phyloP scores from a whole-genome alignment of 2,797 vertebrate genomes.

The Natrix natrix region DNA sequence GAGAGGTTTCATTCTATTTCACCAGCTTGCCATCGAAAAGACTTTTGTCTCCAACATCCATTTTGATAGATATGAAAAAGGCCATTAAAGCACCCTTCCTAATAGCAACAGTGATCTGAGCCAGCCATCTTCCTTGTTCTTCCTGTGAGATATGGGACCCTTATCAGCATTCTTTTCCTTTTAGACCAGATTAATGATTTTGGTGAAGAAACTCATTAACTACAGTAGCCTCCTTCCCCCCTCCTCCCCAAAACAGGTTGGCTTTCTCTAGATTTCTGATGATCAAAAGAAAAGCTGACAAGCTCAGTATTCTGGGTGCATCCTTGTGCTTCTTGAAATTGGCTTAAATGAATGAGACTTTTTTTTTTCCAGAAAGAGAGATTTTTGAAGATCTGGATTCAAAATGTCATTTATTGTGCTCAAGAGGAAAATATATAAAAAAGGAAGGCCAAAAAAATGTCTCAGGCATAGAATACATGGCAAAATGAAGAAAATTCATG shows the following conservation, averaged over 20 bases:
- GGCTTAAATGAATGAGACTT: slow-evolving; percentile 54
- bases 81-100: slow-evolving; percentile 79
- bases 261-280: slow-evolving; percentile 81
- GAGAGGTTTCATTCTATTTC: slow-evolving; percentile 60
- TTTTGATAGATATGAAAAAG: slow-evolving; percentile 73
- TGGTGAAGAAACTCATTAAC: slow-evolving; percentile 81
- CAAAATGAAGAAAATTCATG: not conserved
- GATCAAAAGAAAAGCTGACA: slow-evolving; percentile 68
- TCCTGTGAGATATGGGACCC: slow-evolving; percentile 78
- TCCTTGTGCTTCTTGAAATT: slow-evolving; percentile 72
- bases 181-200: slow-evolving; percentile 83
- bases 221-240: slow-evolving; percentile 71
- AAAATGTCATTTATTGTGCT: slow-evolving; percentile 8
- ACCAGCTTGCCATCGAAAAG: slow-evolving; percentile 61
- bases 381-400: slow-evolving; percentile 48
- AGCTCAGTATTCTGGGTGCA: slow-evolving; percentile 78
- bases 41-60: slow-evolving; percentile 70
- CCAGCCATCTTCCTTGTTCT: slow-evolving; percentile 75
- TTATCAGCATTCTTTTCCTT: slow-evolving; percentile 86
- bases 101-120: slow-evolving; percentile 80
- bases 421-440: not conserved
- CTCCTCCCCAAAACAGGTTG: slow-evolving; percentile 68
- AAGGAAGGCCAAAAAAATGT: not conserved
- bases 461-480: not conserved
- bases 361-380: slow-evolving; percentile 52